These are phyloP conservation scores for Sylvilagus floridanus DNA, from an alignment of 2,797 vertebrate genomes.

Conservation along the genomic window DNA sequence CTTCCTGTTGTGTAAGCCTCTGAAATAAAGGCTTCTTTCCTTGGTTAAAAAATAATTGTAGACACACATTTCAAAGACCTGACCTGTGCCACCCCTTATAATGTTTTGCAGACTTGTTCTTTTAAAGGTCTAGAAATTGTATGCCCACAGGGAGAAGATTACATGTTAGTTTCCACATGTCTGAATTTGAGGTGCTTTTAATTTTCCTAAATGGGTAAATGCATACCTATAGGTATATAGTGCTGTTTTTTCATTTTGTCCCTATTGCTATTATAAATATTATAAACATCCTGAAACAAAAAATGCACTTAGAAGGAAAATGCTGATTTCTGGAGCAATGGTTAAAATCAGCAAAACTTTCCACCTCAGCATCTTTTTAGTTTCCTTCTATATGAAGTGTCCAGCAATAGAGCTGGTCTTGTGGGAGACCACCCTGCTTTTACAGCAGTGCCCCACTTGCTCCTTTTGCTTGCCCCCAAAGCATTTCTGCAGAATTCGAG, in stretches of 20 bases:
- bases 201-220: neutral
- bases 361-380: neutral
- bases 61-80: neutral
- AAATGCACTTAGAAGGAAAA: constrained; percentile 10
- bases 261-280: neutral
- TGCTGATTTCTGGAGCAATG: constrained; percentile 13
- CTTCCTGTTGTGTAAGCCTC: neutral
- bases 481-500: neutral
- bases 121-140: constrained; percentile 1
- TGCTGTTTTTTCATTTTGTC: constrained; percentile 49
- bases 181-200: constrained; percentile 15
- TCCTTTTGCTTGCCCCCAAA: neutral
- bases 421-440: neutral
- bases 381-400: neutral
- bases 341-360: constrained; percentile 37
- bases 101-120: constrained; percentile 26
- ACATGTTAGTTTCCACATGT: constrained; percentile 20
- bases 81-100: neutral
- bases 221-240: neutral
- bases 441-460: accelerated
- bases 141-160: neutral
- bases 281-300: neutral
- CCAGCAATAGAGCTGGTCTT: neutral
- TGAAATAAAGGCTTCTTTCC: neutral
- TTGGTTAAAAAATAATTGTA: constrained; percentile 15